phyloP scores from a whole-genome alignment of 2,888 invertebrate species.

The Sympetrum striolatum region DNA sequence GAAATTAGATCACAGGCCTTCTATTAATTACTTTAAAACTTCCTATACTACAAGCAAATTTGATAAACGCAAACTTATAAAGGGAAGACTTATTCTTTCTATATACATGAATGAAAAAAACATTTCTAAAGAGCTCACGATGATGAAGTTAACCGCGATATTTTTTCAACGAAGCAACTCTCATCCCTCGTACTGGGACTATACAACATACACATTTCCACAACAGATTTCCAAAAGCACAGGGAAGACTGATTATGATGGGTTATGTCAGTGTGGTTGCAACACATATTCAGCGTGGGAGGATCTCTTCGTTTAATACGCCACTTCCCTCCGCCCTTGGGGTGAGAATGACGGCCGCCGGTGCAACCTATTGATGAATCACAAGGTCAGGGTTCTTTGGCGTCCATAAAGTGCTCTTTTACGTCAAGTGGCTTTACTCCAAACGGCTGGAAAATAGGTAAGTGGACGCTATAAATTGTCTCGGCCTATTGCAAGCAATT shows the following conservation, averaged over 20 bases:
- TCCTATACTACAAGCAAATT: too few relatives aligned
- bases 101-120: too few relatives aligned
- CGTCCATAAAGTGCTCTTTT: neutral
- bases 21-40: too few relatives aligned
- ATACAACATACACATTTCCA: neutral
- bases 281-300: neutral
- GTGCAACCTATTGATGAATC: slow-evolving; percentile 5
- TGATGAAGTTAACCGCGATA: too few relatives aligned
- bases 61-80: too few relatives aligned
- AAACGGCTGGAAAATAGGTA: neutral
- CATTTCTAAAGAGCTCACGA: too few relatives aligned
- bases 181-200: too few relatives aligned
- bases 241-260: neutral
- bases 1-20: too few relatives aligned
- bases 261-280: neutral
- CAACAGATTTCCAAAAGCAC: too few relatives aligned
- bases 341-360: neutral
- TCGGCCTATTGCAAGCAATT: too few relatives aligned
- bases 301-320: neutral
- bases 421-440: neutral
- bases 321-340: slow-evolving; percentile 39
- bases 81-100: too few relatives aligned
- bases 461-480: neutral
- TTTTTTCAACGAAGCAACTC: too few relatives aligned
- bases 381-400: neutral